Base-by-base conservation (phyloP, 1,140 invertebrate species). In the Drosophila ohnishii region DNA sequence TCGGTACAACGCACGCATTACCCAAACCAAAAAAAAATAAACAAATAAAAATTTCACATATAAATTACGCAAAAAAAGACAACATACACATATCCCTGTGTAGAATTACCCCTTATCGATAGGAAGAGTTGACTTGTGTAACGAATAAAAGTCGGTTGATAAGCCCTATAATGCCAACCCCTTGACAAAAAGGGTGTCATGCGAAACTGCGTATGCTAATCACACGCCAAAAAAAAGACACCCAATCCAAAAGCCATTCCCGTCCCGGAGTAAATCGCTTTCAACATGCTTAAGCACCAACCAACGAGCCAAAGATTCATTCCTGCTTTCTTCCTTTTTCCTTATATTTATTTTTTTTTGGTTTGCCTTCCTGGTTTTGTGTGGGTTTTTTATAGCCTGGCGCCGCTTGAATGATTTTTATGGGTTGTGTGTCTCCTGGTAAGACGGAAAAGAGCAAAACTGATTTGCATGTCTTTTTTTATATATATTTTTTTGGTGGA, bases 361-460 rank as follows among this genome's bases (percentile, higher is more conserved):
- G 16, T 34, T 75, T 70, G 53, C 63, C 57, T 75, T 73, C 64
- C 76, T 71, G 67, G 57, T 58, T 88, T 81, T 78, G 81, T 83
- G 81, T 87, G 71, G 79, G 75, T 69, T 87, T 88, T 53, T 87
- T 88, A 87, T 87, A 58, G 80, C 80, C 75, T 83, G 84, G 84
- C 80, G 83, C 83, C 84, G 84, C 84, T 89, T 78, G 53, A 87
- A 87, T 87, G 84, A 87, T 84, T 87, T 87, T 87, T 88, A 87
- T 87, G 84, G 58, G 62, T 59, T 69, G 60, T 72, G 63, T 57
- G 45, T 61, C 77, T 70, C 58, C 59, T 59, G 19, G 30, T 48
- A 53, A 50, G 42, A 37, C 51, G 39, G 30, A 47, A 63, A 62
- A 64, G 35, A 60, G 75, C 13, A 56, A 78, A 78, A 72, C 78